Percentiles rank a stretch among this genome's conserved stretches.
Evolutionary conservation across 1,140 invertebrate species (phyloP).

Genomic region (Drosophila trapezifrons): DNA sequence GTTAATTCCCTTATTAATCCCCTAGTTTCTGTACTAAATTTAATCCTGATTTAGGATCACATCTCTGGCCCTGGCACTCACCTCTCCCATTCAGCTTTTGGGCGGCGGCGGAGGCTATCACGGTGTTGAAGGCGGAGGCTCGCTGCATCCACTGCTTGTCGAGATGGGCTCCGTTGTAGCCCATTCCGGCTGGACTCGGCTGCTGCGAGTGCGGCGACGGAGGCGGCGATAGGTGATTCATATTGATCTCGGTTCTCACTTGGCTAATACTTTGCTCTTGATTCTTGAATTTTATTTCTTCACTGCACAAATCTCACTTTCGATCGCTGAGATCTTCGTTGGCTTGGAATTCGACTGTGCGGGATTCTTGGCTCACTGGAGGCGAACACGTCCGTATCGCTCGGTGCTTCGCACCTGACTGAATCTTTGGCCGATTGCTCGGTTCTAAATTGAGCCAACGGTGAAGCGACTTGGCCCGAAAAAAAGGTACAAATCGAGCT

Average conservation of each 20-base stretch:
- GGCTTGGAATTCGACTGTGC: slow-evolving; percentile 7
- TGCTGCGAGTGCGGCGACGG: slow-evolving; percentile 83
- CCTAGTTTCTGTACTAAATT: neutral
- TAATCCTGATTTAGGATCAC: neutral
- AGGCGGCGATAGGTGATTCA: slow-evolving; percentile 83
- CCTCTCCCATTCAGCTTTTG: slow-evolving; percentile 81
- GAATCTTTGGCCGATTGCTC: slow-evolving; percentile 79
- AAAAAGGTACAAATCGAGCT: slow-evolving; percentile 68
- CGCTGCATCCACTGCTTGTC: slow-evolving; percentile 83
- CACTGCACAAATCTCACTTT: slow-evolving; percentile 51
- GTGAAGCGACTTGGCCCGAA: slow-evolving; percentile 67
- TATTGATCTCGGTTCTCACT: slow-evolving; percentile 41
- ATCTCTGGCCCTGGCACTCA: slow-evolving; percentile 37
- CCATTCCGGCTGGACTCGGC: slow-evolving; percentile 60
- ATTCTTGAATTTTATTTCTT: slow-evolving; percentile 11
- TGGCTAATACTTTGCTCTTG: slow-evolving; percentile 22
- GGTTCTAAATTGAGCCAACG: slow-evolving; percentile 82
- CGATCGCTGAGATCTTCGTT: slow-evolving; percentile 27
- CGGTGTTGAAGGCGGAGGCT: slow-evolving; percentile 80
- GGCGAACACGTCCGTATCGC: slow-evolving; percentile 81
- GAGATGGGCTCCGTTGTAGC: slow-evolving; percentile 60
- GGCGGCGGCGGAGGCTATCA: slow-evolving; percentile 78
- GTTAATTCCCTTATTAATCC: no score
- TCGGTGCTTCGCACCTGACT: slow-evolving; percentile 84
- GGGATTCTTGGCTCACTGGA: slow-evolving; percentile 45